Percentiles rank a stretch among this genome's conserved stretches.
Evolutionary conservation across 35 echinoderm and acorn worm species (phyloP).

Genomic region (Eucidaris tribuloides): DNA sequence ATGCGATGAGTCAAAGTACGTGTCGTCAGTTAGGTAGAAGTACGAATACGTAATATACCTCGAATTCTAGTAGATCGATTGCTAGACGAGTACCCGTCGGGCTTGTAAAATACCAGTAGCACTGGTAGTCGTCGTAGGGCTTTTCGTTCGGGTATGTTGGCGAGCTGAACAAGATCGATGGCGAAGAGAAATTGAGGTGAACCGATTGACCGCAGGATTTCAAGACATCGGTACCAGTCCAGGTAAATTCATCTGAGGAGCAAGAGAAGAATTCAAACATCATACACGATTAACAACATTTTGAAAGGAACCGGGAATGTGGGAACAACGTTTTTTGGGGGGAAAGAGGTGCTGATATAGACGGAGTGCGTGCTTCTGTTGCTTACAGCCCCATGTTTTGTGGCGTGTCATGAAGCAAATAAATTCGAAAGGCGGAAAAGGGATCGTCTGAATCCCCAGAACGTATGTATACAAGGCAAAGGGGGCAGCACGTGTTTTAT

Average conservation of each 20-base stretch:
- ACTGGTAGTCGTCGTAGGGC: neutral
- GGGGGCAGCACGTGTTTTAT: too few relatives aligned
- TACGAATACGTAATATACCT: neutral
- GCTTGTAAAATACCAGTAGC: constrained; percentile 13
- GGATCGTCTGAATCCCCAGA: too few relatives aligned
- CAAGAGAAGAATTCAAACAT: neutral
- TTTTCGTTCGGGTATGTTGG: neutral
- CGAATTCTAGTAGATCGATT: neutral
- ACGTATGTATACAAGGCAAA: too few relatives aligned
- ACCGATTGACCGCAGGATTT: constrained; percentile 11
- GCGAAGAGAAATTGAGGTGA: neutral
- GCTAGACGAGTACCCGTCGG: neutral
- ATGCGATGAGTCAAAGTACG: neutral
- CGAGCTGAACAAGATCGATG: neutral
- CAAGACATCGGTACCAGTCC: neutral
- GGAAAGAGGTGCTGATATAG: neutral
- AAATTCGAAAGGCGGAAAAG: too few relatives aligned
- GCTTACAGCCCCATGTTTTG: neutral
- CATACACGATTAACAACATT: neutral
- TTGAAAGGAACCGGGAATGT: neutral
- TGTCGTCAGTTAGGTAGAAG: neutral
- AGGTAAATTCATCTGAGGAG: constrained; percentile 2
- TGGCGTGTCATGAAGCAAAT: too few relatives aligned
- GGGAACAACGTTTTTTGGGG: neutral
- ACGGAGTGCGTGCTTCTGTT: neutral